Percentiles rank a stretch among this genome's conserved stretches.
Conservation (phyloP, 2,888 invertebrate genomes). For the Clanis bilineata region DNA sequence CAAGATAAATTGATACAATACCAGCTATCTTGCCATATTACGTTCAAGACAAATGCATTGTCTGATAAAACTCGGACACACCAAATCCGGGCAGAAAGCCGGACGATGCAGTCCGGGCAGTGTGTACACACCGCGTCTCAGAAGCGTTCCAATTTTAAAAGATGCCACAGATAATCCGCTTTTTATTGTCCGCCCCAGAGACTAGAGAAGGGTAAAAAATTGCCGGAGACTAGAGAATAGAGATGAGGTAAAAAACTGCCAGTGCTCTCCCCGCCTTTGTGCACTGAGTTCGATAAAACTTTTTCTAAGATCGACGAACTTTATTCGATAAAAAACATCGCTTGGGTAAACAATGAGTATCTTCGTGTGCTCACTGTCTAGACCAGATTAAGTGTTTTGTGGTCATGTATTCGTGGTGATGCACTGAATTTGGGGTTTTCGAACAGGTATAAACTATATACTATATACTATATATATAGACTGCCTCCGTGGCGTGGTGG, state of each 20-base stretch:
- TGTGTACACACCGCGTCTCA: constrained; percentile 27
- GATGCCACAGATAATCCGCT: constrained; percentile 64
- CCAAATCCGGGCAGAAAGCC: not conserved
- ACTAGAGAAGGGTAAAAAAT: constrained; percentile 16
- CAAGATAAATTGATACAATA: not conserved
- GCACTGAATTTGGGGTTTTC: not conserved
- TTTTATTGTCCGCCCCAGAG: constrained; percentile 56
- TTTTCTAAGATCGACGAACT: constrained; percentile 32
- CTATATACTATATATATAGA: no score
- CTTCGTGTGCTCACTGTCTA: constrained; percentile 22
- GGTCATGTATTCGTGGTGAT: not conserved
- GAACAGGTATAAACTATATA: no score
- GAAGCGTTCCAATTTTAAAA: constrained; percentile 63
- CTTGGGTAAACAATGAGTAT: constrained; percentile 19
- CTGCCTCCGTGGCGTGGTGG: no score
- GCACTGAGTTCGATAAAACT: constrained; percentile 32
- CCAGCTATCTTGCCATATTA: not conserved
- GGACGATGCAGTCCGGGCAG: not conserved
- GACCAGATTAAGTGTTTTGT: constrained; percentile 43
- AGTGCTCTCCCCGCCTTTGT: constrained; percentile 46
- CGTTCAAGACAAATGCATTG: not conserved
- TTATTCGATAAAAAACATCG: constrained; percentile 15
- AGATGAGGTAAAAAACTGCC: constrained; percentile 36
- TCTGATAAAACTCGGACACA: not conserved
- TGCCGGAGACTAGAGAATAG: not conserved